A percentile compares a stretch with the other conserved stretches of the same genome.
phyloP scores from a whole-genome alignment of 2,888 invertebrate species.

The Rotaria macrura region DNA sequence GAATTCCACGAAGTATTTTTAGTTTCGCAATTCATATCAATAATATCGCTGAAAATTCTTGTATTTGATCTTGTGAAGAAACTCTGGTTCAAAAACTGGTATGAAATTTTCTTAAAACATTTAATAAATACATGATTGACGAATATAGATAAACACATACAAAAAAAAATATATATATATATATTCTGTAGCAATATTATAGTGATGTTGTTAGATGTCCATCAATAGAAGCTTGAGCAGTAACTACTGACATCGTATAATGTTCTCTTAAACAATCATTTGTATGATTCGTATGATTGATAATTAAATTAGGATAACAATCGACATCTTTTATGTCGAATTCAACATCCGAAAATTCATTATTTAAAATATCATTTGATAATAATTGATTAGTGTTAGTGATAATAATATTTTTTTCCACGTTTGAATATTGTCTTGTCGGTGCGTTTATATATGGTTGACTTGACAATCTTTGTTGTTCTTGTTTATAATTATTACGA shows the following conservation, averaged over 20 bases:
- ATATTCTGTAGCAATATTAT: background rate
- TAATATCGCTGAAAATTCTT: too few relatives aligned
- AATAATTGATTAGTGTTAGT: background rate
- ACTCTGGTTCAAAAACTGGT: too few relatives aligned
- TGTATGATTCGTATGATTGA: background rate
- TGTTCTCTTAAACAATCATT: background rate
- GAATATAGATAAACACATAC: background rate
- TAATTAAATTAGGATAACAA: background rate
- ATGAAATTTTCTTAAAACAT: background rate
- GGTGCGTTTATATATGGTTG: too few relatives aligned
- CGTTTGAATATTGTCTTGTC: background rate
- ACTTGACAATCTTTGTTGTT: too few relatives aligned
- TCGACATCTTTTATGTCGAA: background rate
- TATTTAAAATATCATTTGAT: background rate
- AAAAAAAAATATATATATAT: too few relatives aligned
- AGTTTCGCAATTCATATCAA: too few relatives aligned
- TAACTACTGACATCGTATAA: background rate
- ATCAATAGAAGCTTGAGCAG: background rate
- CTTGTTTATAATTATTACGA: background rate
- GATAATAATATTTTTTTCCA: background rate
- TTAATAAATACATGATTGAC: background rate
- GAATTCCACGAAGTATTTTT: too few relatives aligned
- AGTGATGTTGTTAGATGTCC: background rate
- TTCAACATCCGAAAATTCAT: background rate
- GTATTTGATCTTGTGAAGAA: too few relatives aligned